Percentiles rank a stretch among this genome's conserved stretches.
These are phyloP conservation scores for Cheilosia scutellata DNA, from an alignment of 2,888 invertebrate genomes.

Conservation along the genomic window DNA sequence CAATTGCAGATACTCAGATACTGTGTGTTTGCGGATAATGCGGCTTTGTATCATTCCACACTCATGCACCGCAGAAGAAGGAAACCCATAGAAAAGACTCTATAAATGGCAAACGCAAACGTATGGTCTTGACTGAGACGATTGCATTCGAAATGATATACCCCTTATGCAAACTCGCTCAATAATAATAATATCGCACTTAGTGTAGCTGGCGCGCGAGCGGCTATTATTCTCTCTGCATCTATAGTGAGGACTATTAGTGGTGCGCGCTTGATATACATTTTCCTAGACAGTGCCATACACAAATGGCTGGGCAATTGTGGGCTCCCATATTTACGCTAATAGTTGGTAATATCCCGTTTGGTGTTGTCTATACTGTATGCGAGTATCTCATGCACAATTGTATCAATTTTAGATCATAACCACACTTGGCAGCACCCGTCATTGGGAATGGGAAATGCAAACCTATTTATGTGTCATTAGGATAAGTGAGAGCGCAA, in stretches of 20 bases:
- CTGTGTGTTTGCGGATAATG: neutral
- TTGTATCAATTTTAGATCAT: conserved; percentile 74
- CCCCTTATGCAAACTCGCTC: conserved; percentile 60
- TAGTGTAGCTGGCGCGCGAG: conserved; percentile 21
- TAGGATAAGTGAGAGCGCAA: conserved; percentile 73
- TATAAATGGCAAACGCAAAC: neutral
- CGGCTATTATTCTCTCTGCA: conserved; percentile 46
- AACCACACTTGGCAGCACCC: conserved; percentile 64
- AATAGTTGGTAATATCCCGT: conserved; percentile 64
- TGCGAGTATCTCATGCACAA: conserved; percentile 46
- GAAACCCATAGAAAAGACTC: neutral
- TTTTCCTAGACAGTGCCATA: neutral
- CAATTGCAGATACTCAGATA: conserved; percentile 33
- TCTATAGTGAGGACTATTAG: conserved; percentile 27
- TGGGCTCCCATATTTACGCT: conserved; percentile 63
- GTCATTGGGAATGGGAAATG: conserved; percentile 59
- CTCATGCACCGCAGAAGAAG: neutral
- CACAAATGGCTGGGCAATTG: neutral
- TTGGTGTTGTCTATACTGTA: conserved; percentile 1
- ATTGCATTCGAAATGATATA: conserved; percentile 39
- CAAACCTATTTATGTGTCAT: conserved; percentile 73
- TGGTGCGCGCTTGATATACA: neutral
- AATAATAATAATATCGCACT: conserved; percentile 67
- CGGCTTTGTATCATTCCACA: conserved; percentile 20
- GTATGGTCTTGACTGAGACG: conserved; percentile 2